phyloP scores from a whole-genome alignment of 2,113 vertebrate genomes.

The Mormyrus iriodes region DNA sequence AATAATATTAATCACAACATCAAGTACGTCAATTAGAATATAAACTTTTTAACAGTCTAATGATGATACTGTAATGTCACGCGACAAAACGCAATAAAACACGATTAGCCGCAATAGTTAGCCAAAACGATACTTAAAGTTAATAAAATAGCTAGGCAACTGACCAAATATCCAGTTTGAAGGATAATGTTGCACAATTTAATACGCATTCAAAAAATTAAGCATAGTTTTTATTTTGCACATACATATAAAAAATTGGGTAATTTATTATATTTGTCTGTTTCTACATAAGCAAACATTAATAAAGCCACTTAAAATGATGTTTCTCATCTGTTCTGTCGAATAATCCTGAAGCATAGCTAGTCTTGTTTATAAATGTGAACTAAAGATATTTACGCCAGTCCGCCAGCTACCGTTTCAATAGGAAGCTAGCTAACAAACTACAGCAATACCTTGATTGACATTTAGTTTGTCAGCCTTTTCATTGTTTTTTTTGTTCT shows the following conservation, averaged over 20 bases:
- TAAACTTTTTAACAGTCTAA: not conserved
- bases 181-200: not conserved
- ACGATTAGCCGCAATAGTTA: not conserved
- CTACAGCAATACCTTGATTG: not conserved
- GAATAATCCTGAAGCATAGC: not conserved
- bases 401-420: not conserved
- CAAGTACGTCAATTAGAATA: not conserved
- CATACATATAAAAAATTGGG: not conserved
- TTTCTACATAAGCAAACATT: not conserved
- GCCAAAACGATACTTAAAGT: not conserved
- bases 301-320: not conserved
- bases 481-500: not conserved
- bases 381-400: not conserved
- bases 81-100: not conserved
- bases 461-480: slow-evolving; percentile 9
- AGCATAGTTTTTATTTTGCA: not conserved
- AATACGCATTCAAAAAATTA: not conserved
- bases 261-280: not conserved
- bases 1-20: not conserved
- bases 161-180: not conserved
- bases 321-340: not conserved
- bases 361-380: not conserved
- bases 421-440: slow-evolving; percentile 15
- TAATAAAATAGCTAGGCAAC: not conserved
- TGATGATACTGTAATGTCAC: not conserved